Percentiles rank a stretch among this genome's conserved stretches.
Conservation (phyloP, 2,113 vertebrate species). For the Anarrhichthys ocellatus region DNA sequence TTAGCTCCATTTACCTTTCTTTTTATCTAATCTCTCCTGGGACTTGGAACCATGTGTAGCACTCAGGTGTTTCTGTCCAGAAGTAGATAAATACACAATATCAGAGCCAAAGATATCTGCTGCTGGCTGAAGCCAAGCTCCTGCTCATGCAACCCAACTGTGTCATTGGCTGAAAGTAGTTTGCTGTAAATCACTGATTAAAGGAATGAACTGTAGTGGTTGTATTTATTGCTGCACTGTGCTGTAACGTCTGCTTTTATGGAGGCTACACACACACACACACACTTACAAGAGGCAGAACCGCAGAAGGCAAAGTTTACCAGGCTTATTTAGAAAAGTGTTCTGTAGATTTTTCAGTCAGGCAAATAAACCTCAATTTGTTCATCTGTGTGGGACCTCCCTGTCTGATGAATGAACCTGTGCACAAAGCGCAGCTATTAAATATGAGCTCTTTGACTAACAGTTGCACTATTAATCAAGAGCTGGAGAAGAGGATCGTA, state of each 20-base stretch:
- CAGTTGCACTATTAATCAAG: constrained; percentile 35
- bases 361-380: constrained; percentile 59
- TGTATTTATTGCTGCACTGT: constrained; percentile 37
- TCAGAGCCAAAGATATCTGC: constrained; percentile 56
- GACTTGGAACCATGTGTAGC: constrained; percentile 40
- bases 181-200: constrained; percentile 68
- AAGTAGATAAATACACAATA: constrained; percentile 26
- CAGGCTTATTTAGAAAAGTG: constrained; percentile 50
- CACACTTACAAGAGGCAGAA: constrained; percentile 10
- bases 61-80: constrained; percentile 33
- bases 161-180: constrained; percentile 48
- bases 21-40: constrained; percentile 33
- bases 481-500: constrained; percentile 28
- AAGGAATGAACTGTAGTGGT: constrained; percentile 42
- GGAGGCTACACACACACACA: constrained; percentile 14
- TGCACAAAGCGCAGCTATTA: constrained; percentile 14
- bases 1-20: constrained; percentile 20
- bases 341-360: constrained; percentile 41
- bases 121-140: constrained; percentile 34
- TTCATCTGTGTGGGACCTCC: constrained; percentile 52
- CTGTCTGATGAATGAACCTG: constrained; percentile 39
- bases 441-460: constrained; percentile 25
- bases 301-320: constrained; percentile 48
- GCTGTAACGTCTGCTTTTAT: constrained; percentile 58
- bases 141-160: constrained; percentile 13